phyloP scores from a whole-genome alignment of 2,888 invertebrate genomes.

The Erannis defoliaria region DNA sequence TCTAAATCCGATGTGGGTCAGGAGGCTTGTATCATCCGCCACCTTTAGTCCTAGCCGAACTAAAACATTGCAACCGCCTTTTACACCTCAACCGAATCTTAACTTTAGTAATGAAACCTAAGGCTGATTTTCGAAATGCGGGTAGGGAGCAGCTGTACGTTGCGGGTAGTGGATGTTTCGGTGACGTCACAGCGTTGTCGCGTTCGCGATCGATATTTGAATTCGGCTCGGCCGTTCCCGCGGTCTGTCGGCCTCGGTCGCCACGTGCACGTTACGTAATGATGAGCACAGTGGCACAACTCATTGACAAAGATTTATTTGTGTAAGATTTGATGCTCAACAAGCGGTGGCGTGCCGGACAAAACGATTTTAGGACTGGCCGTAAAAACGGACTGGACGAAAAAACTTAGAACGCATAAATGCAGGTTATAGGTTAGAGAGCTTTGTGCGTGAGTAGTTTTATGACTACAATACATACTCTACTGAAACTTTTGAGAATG shows the following conservation, averaged over 20 bases:
- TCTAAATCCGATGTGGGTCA: slow-evolving; percentile 76
- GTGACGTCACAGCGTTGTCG: slow-evolving; percentile 81
- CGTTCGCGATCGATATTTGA: slow-evolving; percentile 45
- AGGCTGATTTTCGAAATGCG: slow-evolving; percentile 35
- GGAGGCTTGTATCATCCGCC: slow-evolving; percentile 63
- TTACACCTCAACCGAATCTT: neutral
- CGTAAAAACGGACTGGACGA: neutral
- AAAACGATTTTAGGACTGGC: neutral
- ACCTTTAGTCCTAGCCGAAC: slow-evolving; percentile 46
- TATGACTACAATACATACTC: too few species aligned
- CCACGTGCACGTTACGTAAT: slow-evolving; percentile 77
- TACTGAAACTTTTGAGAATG: too few species aligned
- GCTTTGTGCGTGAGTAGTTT: neutral
- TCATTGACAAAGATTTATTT: slow-evolving; percentile 83
- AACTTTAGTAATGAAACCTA: slow-evolving; percentile 22
- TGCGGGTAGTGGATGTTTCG: slow-evolving; percentile 35
- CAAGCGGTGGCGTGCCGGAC: slow-evolving; percentile 48
- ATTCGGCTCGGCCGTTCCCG: slow-evolving; percentile 58
- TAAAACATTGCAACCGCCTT: slow-evolving; percentile 40
- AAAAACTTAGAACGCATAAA: slow-evolving; percentile 6
- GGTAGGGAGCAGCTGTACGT: slow-evolving; percentile 12
- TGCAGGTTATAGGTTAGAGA: slow-evolving; percentile 2
- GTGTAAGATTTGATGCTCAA: slow-evolving; percentile 63
- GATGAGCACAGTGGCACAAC: slow-evolving; percentile 61
- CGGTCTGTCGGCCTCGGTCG: slow-evolving; percentile 64